phyloP scores from a whole-genome alignment of 2,888 invertebrate genomes.

The Diarsia mendica region DNA sequence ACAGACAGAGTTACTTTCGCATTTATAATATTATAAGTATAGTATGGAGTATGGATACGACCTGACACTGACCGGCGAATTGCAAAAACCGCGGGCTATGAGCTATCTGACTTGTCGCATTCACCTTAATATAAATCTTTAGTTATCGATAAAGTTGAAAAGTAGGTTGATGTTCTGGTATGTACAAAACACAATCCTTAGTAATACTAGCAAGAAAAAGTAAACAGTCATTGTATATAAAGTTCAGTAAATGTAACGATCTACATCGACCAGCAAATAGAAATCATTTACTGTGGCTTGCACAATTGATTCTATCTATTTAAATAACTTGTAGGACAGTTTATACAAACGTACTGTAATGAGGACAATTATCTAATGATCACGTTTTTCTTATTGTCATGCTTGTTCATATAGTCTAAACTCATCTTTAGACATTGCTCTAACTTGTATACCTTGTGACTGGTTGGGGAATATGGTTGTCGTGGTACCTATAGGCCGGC shows the following conservation, averaged over 20 bases:
- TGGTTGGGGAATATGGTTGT: no score
- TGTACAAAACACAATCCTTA: slow-evolving; percentile 4
- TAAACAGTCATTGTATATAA: slow-evolving; percentile 33
- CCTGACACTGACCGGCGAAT: no score
- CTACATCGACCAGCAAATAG: slow-evolving; percentile 37
- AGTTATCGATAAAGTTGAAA: no score
- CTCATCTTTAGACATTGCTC: neutral
- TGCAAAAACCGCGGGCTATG: no score
- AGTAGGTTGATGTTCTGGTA: no score
- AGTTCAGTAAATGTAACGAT: slow-evolving; percentile 42
- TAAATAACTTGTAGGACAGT: neutral
- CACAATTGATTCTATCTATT: slow-evolving; percentile 19
- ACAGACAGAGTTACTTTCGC: no score
- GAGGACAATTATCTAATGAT: neutral
- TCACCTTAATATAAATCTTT: no score
- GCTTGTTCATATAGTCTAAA: neutral
- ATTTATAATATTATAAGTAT: no score
- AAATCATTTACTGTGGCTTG: slow-evolving; percentile 30
- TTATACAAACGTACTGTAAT: neutral
- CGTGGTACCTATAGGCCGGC: no score
- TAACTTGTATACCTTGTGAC: neutral
- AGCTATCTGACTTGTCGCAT: no score
- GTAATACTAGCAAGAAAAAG: slow-evolving; percentile 44
- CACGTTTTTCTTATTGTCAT: neutral
- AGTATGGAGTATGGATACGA: no score